Evolutionary conservation across 2,113 vertebrate species (phyloP), one percentile per base, ranked within the genome.

Genomic region (Brachyistius frenatus): DNA sequence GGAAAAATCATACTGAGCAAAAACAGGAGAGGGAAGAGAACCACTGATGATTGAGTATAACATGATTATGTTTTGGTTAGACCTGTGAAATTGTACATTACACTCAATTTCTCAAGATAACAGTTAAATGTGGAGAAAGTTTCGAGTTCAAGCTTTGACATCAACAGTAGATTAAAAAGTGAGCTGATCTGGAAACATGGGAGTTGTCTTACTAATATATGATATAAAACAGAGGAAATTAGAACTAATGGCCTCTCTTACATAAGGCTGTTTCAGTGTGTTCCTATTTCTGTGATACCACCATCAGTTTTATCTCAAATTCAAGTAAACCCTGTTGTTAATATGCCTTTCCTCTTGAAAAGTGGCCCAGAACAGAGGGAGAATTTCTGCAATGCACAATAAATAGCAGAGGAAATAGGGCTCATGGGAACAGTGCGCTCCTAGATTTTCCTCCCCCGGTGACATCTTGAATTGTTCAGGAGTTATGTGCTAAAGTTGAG

Each of bases 401-500:
- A 86, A 92, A 93, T 92, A 86, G 80, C 66, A 61, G 79, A 79
- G 86, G 76, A 86, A 73, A 90, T 71, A 74, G 86, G 76, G 66
- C 86, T 72, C 73, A 55, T 73, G 87, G 83, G 85, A 83, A 78
- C 67, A 41, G 35, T 15, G 62, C 35, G 46, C 69, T 62, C 73
- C 74, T 86, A 84, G 61, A 90, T 90, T 92, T 79, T 76, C 82
- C 76, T 79, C 55, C 64, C n/a, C 60, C 63, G 1, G 44, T 80
- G 69, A 86, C 76, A 72, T 87, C 58, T 70, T 78, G 81, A 89
- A 80, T 74, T 84, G 88, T 89, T 88, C 62, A 80, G 71, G 81
- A 89, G 76, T 90, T 86, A 86, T 86, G 77, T 84, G 76, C 63
- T 69, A 84, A 91, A 91, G 76, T 91, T 80, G 86, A 67, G 68